A percentile compares a stretch with the other conserved stretches of the same genome.
Conservation (phyloP, 2,113 vertebrate species). For the Xiphophorus couchianus region DNA sequence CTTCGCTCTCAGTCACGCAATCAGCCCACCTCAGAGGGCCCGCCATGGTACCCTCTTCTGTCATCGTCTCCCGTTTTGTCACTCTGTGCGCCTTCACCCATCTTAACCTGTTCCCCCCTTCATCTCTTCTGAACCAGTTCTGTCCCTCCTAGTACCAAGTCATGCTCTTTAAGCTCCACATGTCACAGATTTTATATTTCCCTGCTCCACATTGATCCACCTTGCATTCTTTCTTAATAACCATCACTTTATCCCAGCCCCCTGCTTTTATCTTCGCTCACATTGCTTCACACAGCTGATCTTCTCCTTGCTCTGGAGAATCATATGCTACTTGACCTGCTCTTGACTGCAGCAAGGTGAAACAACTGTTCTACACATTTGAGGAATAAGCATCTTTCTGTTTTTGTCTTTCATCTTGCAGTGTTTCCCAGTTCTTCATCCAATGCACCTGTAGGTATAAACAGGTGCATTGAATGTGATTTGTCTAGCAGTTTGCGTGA, state of each 20-base stretch:
- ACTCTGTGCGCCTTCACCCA: constrained; percentile 39
- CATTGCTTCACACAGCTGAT: constrained; percentile 41
- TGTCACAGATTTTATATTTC: constrained; percentile 44
- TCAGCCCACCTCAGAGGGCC: constrained; percentile 54
- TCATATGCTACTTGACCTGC: constrained; percentile 63
- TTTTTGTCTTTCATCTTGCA: not conserved
- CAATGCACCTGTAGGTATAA: constrained; percentile 1
- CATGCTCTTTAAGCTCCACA: constrained; percentile 48
- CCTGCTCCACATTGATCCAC: constrained; percentile 52
- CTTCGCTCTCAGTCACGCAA: constrained; percentile 81
- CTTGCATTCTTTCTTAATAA: constrained; percentile 22
- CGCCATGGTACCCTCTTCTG: constrained; percentile 37
- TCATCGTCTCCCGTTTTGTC: constrained; percentile 51
- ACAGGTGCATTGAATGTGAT: constrained; percentile 23
- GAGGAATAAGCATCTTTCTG: constrained; percentile 40
- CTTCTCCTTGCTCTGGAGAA: constrained; percentile 45
- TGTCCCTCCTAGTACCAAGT: constrained; percentile 46
- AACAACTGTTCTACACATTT: constrained; percentile 58
- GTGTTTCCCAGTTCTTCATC: constrained; percentile 2
- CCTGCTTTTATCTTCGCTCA: constrained; percentile 58
- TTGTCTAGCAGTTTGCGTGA: constrained; percentile 30
- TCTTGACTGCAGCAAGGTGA: constrained; percentile 57
- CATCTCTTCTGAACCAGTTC: constrained; percentile 55
- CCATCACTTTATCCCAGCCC: constrained; percentile 54
- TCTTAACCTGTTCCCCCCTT: constrained; percentile 38